phyloP scores from a whole-genome alignment of 2,888 invertebrate species.

The Pedicia rivosa region DNA sequence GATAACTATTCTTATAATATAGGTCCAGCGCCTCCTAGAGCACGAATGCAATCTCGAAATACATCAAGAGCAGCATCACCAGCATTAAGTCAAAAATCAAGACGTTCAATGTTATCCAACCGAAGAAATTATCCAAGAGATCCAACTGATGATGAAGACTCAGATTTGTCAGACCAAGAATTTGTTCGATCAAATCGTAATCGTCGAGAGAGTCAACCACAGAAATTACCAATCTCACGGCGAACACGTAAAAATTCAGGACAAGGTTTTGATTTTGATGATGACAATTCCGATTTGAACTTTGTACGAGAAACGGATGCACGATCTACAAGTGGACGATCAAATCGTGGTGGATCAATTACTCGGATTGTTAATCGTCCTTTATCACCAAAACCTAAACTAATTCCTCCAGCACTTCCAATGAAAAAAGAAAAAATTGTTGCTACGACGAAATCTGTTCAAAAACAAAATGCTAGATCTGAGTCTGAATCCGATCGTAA shows the following conservation, averaged over 20 bases:
- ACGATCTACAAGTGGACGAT: background rate
- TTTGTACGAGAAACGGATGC: background rate
- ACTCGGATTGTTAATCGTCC: background rate
- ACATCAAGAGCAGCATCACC: conserved; percentile 51
- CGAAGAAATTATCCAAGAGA: conserved; percentile 34
- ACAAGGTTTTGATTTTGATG: conserved; percentile 11
- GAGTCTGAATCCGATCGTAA: no score
- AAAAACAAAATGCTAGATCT: no score
- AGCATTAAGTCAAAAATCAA: conserved; percentile 49
- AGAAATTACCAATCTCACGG: conserved; percentile 2
- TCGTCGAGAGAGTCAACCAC: conserved; percentile 12
- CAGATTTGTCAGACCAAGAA: conserved; percentile 23
- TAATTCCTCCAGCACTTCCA: no score
- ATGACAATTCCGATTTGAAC: background rate
- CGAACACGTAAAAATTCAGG: conserved; percentile 16
- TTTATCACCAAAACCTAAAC: no score
- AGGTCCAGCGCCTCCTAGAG: conserved; percentile 20
- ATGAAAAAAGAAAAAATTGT: no score
- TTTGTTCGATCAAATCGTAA: conserved; percentile 12
- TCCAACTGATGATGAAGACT: conserved; percentile 42
- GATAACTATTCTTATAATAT: background rate
- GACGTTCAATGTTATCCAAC: conserved; percentile 46
- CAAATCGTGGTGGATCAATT: background rate
- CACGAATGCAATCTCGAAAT: conserved; percentile 39
- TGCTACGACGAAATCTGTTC: no score